Evolutionary conservation across 2,888 invertebrate genomes (phyloP).

Genomic region (Tridacna crocea): DNA sequence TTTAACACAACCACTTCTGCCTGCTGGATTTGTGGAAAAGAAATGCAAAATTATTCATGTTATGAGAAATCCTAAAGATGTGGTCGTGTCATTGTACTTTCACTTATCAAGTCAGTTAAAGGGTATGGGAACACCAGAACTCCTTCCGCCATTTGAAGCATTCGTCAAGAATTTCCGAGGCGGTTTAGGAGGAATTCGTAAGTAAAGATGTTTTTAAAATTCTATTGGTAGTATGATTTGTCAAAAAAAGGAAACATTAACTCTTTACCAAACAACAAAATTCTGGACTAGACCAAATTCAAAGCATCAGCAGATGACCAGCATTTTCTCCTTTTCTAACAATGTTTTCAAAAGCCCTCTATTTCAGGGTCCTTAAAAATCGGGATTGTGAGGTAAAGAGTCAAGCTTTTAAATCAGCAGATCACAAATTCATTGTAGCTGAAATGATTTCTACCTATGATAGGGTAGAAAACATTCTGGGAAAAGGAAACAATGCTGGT

Average conservation of each 20-base stretch:
- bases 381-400: neutral
- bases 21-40: neutral
- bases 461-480: no score
- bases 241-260: neutral
- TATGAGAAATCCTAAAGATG: slow-evolving; percentile 5
- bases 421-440: no score
- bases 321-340: no score
- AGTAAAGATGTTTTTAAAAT: neutral
- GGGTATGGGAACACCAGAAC: neutral
- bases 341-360: no score
- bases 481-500: no score
- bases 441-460: no score
- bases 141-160: neutral
- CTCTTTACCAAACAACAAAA: no score
- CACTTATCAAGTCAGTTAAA: neutral
- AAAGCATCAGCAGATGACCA: no score
- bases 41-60: slow-evolving; percentile 5
- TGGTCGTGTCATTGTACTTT: slow-evolving; percentile 2
- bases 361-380: no score
- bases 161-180: neutral
- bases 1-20: neutral
- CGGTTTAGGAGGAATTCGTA: neutral
- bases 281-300: no score
- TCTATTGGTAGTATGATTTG: neutral
- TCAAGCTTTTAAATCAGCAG: no score